Base-by-base conservation (phyloP, 2,888 invertebrate species). In the Ochropacha duplaris region DNA sequence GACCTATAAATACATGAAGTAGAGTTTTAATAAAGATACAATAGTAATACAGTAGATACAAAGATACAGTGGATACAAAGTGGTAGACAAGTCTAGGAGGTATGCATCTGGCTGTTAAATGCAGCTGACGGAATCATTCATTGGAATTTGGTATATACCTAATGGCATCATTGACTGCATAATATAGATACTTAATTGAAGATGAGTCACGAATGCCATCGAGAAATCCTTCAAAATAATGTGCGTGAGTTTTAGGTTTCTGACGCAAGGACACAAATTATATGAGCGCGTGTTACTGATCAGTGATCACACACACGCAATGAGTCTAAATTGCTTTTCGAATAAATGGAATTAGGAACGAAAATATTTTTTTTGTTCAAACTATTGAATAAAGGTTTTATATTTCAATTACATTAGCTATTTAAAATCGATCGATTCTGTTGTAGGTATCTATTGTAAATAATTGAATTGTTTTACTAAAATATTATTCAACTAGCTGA, bases 1-100 rank as follows among this genome's bases (percentile, higher is more conserved):
- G 1, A 76, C 65, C 89, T 90, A 78, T 0, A 52, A 52, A 19
- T 31, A 16, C 0, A 8, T 12, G 6, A 6, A 31, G 6, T 31
- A n/a, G n/a, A n/a, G n/a, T n/a, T n/a, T n/a, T n/a, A n/a, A n/a
- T n/a, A n/a, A n/a, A n/a, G n/a, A n/a, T n/a, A n/a, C n/a, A n/a
- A n/a, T n/a, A n/a, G n/a, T n/a, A n/a, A n/a, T n/a, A n/a, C n/a
- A n/a, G n/a, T n/a, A n/a, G n/a, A n/a, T n/a, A n/a, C n/a, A n/a
- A n/a, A n/a, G n/a, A n/a, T n/a, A n/a, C n/a, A n/a, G n/a, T n/a
- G n/a, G n/a, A n/a, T n/a, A n/a, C n/a, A 28, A 28, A 0, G 28
- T 28, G 28, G 28, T 9, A 28, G 9, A 1, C 28, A 28, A 24
- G 24, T 24, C 3, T 24, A 24, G 24, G 3, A 24, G 24, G 5